These are phyloP conservation scores for Herpetotheres cachinnans DNA, from an alignment of 2,113 vertebrate genomes.

Conservation along the genomic window DNA sequence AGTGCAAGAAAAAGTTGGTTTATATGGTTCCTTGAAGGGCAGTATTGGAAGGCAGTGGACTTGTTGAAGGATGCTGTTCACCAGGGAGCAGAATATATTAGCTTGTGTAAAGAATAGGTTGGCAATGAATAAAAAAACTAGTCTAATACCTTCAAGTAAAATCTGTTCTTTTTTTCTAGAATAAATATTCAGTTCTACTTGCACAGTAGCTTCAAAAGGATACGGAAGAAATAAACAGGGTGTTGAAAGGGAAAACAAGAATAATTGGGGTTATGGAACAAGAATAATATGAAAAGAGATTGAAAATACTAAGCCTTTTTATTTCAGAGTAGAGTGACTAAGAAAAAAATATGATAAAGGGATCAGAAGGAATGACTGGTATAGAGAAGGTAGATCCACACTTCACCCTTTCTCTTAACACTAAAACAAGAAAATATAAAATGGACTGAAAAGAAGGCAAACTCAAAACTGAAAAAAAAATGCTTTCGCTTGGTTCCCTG, in stretches of 20 bases:
- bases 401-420: background rate
- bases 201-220: background rate
- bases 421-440: background rate
- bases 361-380: background rate
- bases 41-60: background rate
- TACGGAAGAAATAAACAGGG: background rate
- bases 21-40: background rate
- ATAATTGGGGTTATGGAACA: background rate
- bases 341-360: background rate
- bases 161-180: background rate
- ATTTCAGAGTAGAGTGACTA: background rate
- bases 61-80: background rate
- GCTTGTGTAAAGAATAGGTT: background rate
- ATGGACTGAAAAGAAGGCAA: background rate
- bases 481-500: background rate
- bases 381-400: background rate
- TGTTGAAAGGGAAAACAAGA: conserved; percentile 11
- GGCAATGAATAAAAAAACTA: background rate
- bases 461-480: background rate
- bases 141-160: background rate
- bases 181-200: background rate
- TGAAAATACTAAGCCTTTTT: background rate
- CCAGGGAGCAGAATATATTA: background rate
- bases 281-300: background rate
- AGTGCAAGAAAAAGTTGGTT: background rate